Percentiles rank a stretch among this genome's conserved stretches.
Evolutionary conservation across 2,113 vertebrate genomes (phyloP).

Genomic region (Eublepharis macularius): DNA sequence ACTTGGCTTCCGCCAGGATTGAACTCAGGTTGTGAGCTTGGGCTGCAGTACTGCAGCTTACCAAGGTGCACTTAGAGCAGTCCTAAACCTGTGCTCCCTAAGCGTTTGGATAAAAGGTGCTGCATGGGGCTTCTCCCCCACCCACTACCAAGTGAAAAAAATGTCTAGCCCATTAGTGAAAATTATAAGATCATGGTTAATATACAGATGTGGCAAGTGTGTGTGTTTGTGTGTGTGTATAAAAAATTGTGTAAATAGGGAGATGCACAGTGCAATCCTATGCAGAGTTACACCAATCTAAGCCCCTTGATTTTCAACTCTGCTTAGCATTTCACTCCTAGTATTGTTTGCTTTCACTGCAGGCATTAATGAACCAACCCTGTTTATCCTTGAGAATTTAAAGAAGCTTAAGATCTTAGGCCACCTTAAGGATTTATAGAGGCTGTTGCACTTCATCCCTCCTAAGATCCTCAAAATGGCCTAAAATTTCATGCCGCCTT

Average conservation of each 20-base stretch:
- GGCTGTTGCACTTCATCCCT: conserved; percentile 46
- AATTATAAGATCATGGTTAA: background rate
- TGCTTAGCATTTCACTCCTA: no score
- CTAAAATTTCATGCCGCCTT: conserved; percentile 55
- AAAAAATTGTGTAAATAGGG: conserved; percentile 1
- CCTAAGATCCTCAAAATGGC: conserved; percentile 53
- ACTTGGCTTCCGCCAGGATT: no score
- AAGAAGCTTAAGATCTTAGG: conserved; percentile 51
- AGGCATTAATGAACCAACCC: background rate
- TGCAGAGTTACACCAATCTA: no score
- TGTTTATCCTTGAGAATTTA: conserved; percentile 15
- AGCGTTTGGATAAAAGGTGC: background rate
- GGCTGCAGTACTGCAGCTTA: no score
- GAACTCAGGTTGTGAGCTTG: no score
- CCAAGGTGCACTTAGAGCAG: background rate
- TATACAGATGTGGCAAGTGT: conserved; percentile 7
- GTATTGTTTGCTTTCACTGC: background rate
- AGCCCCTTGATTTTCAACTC: no score
- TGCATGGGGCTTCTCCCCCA: background rate
- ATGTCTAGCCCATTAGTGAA: background rate
- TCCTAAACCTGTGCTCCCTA: background rate
- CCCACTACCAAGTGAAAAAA: conserved; percentile 30
- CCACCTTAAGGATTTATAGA: conserved; percentile 54
- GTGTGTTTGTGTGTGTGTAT: background rate
- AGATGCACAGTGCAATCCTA: no score